Percentiles rank a stretch among this genome's conserved stretches.
Evolutionary conservation across 2,797 vertebrate genomes (phyloP).

Genomic region (Poeciliopsis turneri): DNA sequence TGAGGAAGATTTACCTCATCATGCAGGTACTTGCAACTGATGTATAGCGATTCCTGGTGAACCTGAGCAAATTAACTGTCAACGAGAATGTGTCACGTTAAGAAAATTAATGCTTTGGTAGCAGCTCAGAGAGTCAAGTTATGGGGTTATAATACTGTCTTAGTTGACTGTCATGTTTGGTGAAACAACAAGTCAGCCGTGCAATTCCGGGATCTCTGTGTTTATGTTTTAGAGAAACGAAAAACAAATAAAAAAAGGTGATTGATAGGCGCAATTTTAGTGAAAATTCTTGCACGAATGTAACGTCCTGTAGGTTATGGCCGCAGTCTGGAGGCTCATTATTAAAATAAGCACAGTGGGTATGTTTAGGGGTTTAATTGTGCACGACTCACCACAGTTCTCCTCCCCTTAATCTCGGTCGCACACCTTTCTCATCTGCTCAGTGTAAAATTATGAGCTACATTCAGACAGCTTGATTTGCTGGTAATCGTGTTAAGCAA

Average conservation of each 20-base stretch:
- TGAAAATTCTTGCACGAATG: neutral
- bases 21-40: constrained; percentile 61
- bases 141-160: constrained; percentile 26
- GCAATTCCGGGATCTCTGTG: neutral
- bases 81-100: constrained; percentile 66
- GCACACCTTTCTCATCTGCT: constrained; percentile 73
- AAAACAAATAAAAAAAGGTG: neutral
- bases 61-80: constrained; percentile 71
- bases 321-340: constrained; percentile 4
- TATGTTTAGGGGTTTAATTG: constrained; percentile 21
- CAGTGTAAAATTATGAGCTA: constrained; percentile 72
- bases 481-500: constrained; percentile 78
- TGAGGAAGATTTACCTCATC: constrained; percentile 58
- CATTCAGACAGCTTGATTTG: constrained; percentile 68
- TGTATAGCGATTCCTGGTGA: constrained; percentile 58
- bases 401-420: constrained; percentile 76
- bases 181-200: constrained; percentile 39
- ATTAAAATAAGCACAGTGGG: constrained; percentile 35
- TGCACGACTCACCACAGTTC: constrained; percentile 55
- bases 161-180: constrained; percentile 56
- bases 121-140: constrained; percentile 16
- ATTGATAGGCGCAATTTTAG: neutral
- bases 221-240: neutral
- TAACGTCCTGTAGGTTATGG: neutral
- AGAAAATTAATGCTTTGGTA: constrained; percentile 63